Percentiles rank a stretch among this genome's conserved stretches.
These are phyloP conservation scores for Cottoperca gobio DNA, from an alignment of 2,797 vertebrate species.

Conservation along the genomic window DNA sequence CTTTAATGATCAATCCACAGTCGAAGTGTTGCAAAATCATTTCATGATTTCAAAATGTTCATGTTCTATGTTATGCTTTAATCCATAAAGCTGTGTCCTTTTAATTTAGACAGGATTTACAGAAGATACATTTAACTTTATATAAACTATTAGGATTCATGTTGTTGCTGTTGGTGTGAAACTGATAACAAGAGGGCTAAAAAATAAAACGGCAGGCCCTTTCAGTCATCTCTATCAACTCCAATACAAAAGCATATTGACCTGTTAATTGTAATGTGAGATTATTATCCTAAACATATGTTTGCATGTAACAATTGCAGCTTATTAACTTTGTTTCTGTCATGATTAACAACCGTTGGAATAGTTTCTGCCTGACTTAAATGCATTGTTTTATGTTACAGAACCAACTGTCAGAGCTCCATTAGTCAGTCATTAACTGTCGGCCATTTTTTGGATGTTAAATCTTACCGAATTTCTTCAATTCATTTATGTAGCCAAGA, in stretches of 20 bases:
- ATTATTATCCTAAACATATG: neutral
- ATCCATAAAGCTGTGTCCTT: slow-evolving; percentile 17
- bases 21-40: slow-evolving; percentile 76
- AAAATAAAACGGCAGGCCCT: neutral
- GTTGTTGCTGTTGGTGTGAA: neutral
- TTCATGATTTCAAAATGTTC: no score
- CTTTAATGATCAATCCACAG: slow-evolving; percentile 86
- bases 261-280: neutral
- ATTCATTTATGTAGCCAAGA: neutral
- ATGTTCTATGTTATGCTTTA: slow-evolving; percentile 60
- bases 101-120: neutral
- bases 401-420: neutral
- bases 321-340: neutral
- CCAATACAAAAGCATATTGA: no score
- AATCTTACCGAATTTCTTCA: neutral
- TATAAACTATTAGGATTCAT: neutral
- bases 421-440: no score
- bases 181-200: neutral
- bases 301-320: neutral
- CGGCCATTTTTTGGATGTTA: neutral
- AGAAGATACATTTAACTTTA: neutral
- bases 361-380: neutral
- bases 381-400: neutral
- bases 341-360: no score
- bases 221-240: neutral